Base-by-base conservation (phyloP, 2,113 vertebrate species). In the Rhinopomastus cyanomelas region DNA sequence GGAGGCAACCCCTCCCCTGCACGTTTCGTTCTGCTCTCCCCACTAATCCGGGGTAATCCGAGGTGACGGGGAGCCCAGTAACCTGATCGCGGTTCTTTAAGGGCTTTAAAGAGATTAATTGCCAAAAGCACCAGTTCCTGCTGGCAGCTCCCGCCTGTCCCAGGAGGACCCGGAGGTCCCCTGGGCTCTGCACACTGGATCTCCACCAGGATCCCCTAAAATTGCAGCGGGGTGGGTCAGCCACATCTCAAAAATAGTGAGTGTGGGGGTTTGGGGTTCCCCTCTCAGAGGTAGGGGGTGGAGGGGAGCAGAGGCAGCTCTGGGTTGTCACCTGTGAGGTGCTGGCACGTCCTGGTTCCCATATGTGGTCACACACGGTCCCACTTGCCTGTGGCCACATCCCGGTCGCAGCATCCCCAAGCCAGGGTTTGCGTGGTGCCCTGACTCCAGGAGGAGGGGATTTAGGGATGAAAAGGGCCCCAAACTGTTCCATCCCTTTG, bases 361-460 rank as follows among this genome's bases (percentile, higher is more conserved):
- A 3, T 4, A 1, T 0, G 5, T 0, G 37, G 6, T n/a, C n/a
- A n/a, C n/a, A n/a, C n/a, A n/a, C n/a, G n/a, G n/a, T n/a, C n/a
- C n/a, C n/a, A n/a, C n/a, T n/a, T n/a, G n/a, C n/a, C n/a, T n/a
- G n/a, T n/a, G n/a, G n/a, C n/a, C n/a, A n/a, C n/a, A n/a, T n/a
- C n/a, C n/a, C n/a, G n/a, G n/a, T 42, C 39, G 39, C 39, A 3
- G 27, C 7, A 4, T 12, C 5, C 29, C 34, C 4, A 1, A 29
- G n/a, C 8, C 2, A 2, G 23, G 5, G 6, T 7, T 30, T 5
- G 3, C 12, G 23, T 2, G 0, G 23, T 34, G 34, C 27, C 3
- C 0, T 6, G 60, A 6, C 52, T 52, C 22, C 1, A 1, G 37
- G 21, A 51, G 18, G 6, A 11, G 34, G 16, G 25, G 7, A 46